Evolutionary conservation across 2,888 invertebrate genomes (phyloP).

Genomic region (Deilephila porcellus): DNA sequence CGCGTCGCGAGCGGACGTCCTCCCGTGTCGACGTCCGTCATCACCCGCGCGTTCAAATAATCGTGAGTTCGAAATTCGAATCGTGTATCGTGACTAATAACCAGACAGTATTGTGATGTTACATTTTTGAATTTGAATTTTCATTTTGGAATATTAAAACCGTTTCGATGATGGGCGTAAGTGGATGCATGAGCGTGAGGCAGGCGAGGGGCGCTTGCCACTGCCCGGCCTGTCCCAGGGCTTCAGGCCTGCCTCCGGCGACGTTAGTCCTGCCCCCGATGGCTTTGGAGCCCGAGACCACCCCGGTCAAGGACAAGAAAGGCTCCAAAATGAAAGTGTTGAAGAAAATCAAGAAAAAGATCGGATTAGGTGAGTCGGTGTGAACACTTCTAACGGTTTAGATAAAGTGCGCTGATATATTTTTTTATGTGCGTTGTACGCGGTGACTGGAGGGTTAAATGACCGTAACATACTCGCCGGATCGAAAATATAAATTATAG

Average conservation of each 20-base stretch:
- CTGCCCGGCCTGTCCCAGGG: slow-evolving; percentile 81
- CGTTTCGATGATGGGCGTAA: slow-evolving; percentile 80
- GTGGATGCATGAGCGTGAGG: slow-evolving; percentile 85
- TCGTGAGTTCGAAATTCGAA: slow-evolving; percentile 45
- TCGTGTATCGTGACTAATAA: slow-evolving; percentile 33
- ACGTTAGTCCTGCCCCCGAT: slow-evolving; percentile 79
- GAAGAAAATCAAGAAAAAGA: slow-evolving; percentile 94
- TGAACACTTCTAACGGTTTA: slow-evolving; percentile 28
- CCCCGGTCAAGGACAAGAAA: slow-evolving; percentile 79
- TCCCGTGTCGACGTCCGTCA: slow-evolving; percentile 43
- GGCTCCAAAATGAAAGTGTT: slow-evolving; percentile 93
- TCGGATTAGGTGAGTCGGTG: slow-evolving; percentile 91
- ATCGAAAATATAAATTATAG: background rate
- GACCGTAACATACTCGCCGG: background rate
- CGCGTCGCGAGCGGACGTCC: slow-evolving; percentile 70
- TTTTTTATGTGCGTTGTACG: slow-evolving; percentile 13
- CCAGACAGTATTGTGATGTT: slow-evolving; percentile 32
- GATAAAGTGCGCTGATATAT: slow-evolving; percentile 30
- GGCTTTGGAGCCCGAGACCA: slow-evolving; percentile 76
- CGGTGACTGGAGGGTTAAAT: slow-evolving; percentile 12
- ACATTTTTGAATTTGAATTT: slow-evolving; percentile 39
- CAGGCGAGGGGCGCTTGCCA: slow-evolving; percentile 83
- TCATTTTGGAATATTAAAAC: slow-evolving; percentile 40
- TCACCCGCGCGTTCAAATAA: slow-evolving; percentile 45
- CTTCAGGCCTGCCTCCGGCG: slow-evolving; percentile 76